Percentiles rank a stretch among this genome's conserved stretches.
phyloP scores from a whole-genome alignment of 2,113 vertebrate genomes.

The Pelodiscus sinensis region DNA sequence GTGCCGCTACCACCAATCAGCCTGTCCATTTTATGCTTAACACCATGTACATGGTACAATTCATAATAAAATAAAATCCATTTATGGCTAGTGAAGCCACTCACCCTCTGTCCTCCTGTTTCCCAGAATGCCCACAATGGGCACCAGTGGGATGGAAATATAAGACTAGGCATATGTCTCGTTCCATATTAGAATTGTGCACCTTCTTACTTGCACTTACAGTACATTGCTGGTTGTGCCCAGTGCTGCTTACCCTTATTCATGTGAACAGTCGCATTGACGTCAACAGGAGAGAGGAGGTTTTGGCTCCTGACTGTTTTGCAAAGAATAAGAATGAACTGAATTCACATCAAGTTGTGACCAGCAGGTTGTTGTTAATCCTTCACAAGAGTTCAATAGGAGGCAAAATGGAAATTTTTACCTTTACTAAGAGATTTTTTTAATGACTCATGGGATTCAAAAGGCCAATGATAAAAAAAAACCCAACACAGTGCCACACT shows the following conservation, averaged over 20 bases:
- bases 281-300: background rate
- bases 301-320: background rate
- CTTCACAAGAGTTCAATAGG: background rate
- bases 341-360: background rate
- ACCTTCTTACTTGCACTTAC: background rate
- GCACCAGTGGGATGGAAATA: background rate
- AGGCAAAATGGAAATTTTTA: conserved; percentile 11
- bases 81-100: background rate
- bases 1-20: background rate
- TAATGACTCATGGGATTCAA: conserved; percentile 57
- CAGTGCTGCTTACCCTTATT: background rate
- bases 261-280: background rate
- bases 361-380: background rate
- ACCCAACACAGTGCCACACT: background rate
- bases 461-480: conserved; percentile 55
- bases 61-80: background rate
- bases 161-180: background rate
- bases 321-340: background rate
- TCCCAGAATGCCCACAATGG: background rate
- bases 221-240: background rate
- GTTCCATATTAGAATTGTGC: background rate
- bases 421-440: conserved; percentile 42
- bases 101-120: background rate
- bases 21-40: background rate
- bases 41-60: background rate